Evolutionary conservation across 2,888 invertebrate species (phyloP).

Genomic region (Oscheius sp.): DNA sequence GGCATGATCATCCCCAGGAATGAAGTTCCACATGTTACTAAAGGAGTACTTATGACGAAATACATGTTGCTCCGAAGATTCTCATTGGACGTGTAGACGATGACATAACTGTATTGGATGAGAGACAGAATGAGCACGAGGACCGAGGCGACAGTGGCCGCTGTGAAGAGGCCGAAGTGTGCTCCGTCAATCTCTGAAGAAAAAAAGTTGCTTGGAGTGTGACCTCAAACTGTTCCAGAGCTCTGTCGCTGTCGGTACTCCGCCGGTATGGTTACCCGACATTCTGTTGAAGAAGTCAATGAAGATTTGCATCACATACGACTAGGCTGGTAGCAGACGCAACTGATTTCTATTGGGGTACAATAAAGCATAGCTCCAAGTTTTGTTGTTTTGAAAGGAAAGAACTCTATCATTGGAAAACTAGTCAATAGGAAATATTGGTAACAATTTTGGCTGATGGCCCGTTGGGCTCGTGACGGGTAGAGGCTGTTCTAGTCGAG

Average conservation of each 20-base stretch:
- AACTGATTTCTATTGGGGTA: no score
- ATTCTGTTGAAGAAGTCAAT: no score
- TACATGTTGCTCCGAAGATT: slow-evolving; percentile 30
- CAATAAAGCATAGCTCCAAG: no score
- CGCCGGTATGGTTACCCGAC: slow-evolving; percentile 1
- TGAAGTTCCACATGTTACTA: slow-evolving; percentile 6
- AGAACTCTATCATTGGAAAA: no score
- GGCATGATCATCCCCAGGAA: slow-evolving; percentile 31
- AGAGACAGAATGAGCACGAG: neutral
- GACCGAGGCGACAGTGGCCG: slow-evolving; percentile 10
- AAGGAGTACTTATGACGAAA: slow-evolving; percentile 20
- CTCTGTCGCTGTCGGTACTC: slow-evolving; percentile 5
- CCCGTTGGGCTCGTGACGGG: no score
- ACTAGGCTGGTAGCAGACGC: no score
- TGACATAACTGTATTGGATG: neutral
- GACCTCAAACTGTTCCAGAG: slow-evolving; percentile 8
- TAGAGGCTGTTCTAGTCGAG: no score
- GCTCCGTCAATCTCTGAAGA: slow-evolving; percentile 12
- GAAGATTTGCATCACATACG: no score
- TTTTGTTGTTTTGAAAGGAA: no score
- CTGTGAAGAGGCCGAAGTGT: neutral
- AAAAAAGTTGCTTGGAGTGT: neutral
- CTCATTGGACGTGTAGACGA: slow-evolving; percentile 29
- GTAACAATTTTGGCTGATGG: no score
- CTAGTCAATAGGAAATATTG: no score